Evolutionary conservation across 2,797 vertebrate species (phyloP), one percentile per base, ranked within the genome.

Genomic region (Orientallactaga sibirica): DNA sequence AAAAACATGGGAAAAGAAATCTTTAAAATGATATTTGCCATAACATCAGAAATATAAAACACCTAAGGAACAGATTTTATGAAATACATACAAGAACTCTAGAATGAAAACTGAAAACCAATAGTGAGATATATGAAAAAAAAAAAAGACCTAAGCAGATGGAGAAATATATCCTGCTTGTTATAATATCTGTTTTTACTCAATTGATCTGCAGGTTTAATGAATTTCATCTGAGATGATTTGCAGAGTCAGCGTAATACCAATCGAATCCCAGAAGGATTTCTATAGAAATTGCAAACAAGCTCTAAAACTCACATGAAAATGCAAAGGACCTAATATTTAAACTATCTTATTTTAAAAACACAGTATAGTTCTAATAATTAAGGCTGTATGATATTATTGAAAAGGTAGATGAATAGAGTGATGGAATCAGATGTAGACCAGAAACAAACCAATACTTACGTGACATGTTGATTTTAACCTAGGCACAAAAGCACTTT

Each of bases 211-310:
- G 2, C 75, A 76, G 33, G 29, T 68, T 86, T 75, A 80, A 86
- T 75, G 22, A 27, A 86, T 68, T 90, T 86, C 29, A 58, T 94
- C 29, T 67, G 70, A 81, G 14, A 62, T 81, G 20, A 52, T 83
- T 14, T 82, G 5, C 43, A 86, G 43, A 73, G 55, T 87, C 67
- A 67, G 61, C 55, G 16, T 37, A 25, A 77, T 67, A 76, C 7
- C 48, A 87, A 43, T 87, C 67, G 90, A 86, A 86, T 82, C 48
- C 48, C 77, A 67, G 82, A 27, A 90, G 33, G 29, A 77, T 87
- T 87, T 86, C 52, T 75, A 48, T 79, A 61, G 71, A 87, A 86
- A 90, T 52, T 48, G 24, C 14, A 85, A 88, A 79, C 3, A 48
- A 73, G 66, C 18, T 82, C 67, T 27, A 68, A 68, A 68, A 68